A percentile compares a stretch with the other conserved stretches of the same genome.
These are phyloP conservation scores for Danaus chrysippus DNA, from an alignment of 2,888 invertebrate species.

Conservation along the genomic window DNA sequence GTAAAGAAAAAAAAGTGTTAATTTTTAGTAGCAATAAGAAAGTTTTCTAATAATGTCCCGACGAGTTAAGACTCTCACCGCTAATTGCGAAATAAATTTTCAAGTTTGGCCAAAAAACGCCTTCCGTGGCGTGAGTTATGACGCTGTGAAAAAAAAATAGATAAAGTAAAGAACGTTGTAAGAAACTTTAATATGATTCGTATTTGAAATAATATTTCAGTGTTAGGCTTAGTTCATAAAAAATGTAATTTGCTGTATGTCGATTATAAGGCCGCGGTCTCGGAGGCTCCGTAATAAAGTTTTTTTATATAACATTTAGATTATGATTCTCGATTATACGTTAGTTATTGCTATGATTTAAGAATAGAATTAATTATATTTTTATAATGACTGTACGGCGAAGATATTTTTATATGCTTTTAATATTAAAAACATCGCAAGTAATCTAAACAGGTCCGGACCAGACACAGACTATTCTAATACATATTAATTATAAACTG, in stretches of 20 bases:
- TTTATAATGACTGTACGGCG: too few species aligned
- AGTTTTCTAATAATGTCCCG: constrained; percentile 75
- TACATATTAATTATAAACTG: constrained; percentile 8
- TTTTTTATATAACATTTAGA: too few species aligned
- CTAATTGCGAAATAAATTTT: constrained; percentile 78
- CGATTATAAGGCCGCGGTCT: neutral
- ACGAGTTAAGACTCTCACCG: constrained; percentile 60
- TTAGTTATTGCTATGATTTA: too few species aligned
- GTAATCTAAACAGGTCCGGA: neutral
- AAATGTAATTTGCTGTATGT: neutral
- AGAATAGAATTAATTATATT: too few species aligned
- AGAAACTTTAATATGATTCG: constrained; percentile 5
- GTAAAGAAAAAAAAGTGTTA: constrained; percentile 58
- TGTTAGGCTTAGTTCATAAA: constrained; percentile 12
- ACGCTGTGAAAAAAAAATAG: constrained; percentile 53
- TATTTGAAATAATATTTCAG: neutral
- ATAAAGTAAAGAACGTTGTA: constrained; percentile 38
- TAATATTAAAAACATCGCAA: neutral
- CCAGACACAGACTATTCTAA: neutral
- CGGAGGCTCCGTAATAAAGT: too few species aligned
- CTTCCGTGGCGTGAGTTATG: constrained; percentile 59
- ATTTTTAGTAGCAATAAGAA: constrained; percentile 71
- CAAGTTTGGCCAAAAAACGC: constrained; percentile 71
- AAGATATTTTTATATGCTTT: neutral
- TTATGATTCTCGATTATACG: too few species aligned